Evolutionary conservation across 2,797 vertebrate species (phyloP).

Genomic region (Trichosurus vulpecula): DNA sequence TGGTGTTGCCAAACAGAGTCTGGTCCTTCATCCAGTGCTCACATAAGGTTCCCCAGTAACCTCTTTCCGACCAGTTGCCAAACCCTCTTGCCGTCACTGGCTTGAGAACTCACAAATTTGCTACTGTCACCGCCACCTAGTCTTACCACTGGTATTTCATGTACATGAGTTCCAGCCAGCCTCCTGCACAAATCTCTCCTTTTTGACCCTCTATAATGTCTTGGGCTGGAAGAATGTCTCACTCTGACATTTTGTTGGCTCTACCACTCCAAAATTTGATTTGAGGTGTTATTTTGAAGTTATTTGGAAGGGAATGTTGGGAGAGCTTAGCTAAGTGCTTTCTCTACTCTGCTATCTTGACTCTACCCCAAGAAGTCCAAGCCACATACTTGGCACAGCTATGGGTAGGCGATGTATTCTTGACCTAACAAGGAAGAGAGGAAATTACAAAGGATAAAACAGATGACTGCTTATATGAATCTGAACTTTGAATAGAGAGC

Average conservation of each 20-base stretch:
- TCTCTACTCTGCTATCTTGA: background rate
- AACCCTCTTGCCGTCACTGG: background rate
- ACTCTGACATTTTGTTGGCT: background rate
- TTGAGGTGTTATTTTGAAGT: background rate
- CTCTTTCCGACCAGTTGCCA: background rate
- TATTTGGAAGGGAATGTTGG: background rate
- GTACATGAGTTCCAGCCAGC: background rate
- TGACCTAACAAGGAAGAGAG: slow-evolving; percentile 10
- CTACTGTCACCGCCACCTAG: background rate
- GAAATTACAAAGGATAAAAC: background rate
- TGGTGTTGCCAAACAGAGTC: too few species aligned
- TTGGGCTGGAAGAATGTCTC: background rate
- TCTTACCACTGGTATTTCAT: background rate
- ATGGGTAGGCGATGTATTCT: background rate
- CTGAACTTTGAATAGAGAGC: background rate
- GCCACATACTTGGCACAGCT: background rate
- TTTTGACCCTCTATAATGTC: background rate
- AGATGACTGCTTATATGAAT: background rate
- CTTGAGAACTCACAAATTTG: background rate
- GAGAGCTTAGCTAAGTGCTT: background rate
- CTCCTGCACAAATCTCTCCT: background rate
- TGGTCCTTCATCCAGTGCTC: background rate
- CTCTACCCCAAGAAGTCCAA: background rate
- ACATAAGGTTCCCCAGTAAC: background rate
- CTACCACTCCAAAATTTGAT: background rate